Conservation (phyloP, 2,888 invertebrate genomes). For the Zelleria hepariella region DNA sequence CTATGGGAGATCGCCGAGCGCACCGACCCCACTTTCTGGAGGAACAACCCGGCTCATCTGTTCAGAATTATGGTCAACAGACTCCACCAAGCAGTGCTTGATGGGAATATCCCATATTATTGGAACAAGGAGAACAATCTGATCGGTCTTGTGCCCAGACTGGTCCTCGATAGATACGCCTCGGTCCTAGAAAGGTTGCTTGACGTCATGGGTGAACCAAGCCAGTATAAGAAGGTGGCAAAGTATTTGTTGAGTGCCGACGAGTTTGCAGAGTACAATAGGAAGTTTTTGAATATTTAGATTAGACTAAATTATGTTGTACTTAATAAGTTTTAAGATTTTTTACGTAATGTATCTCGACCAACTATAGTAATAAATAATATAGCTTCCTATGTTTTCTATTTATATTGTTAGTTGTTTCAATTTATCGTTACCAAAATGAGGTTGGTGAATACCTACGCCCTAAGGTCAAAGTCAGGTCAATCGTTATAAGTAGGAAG, state of each 20-base stretch:
- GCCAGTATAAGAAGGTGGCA: conserved; percentile 34
- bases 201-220: conserved; percentile 24
- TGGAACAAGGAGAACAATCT: conserved; percentile 64
- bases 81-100: conserved; percentile 35
- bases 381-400: too few species aligned
- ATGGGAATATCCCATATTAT: conserved; percentile 45
- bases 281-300: conserved; percentile 21
- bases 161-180: conserved; percentile 26
- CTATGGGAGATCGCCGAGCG: conserved; percentile 43
- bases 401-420: too few species aligned
- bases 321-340: too few species aligned
- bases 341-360: too few species aligned
- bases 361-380: too few species aligned
- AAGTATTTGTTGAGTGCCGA: conserved; percentile 31
- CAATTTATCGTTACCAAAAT: too few species aligned
- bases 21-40: conserved; percentile 32
- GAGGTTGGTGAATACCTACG: too few species aligned
- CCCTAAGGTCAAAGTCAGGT: too few species aligned
- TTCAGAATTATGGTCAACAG: conserved; percentile 53
- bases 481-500: too few species aligned
- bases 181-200: conserved; percentile 29
- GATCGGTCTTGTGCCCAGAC: conserved; percentile 27
- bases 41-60: conserved; percentile 27
- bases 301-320: background rate
- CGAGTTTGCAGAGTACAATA: conserved; percentile 34